Evolutionary conservation across 2,888 invertebrate species (phyloP).

Genomic region (Hemicrepidius hirtus): DNA sequence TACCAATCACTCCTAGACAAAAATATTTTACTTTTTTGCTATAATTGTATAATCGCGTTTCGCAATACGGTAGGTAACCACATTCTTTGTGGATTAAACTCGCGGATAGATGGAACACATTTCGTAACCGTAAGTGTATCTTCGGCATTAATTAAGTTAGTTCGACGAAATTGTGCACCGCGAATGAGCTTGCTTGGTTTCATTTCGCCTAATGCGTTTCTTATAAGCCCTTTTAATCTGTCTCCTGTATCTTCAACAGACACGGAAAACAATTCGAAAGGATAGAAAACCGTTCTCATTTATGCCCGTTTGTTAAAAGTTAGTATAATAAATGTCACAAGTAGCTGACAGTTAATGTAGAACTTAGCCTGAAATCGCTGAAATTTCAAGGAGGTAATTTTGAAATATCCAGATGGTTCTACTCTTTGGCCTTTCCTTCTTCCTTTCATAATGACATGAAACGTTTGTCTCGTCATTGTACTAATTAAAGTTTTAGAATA

Average conservation of each 20-base stretch:
- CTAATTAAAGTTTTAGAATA: neutral
- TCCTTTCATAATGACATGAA: neutral
- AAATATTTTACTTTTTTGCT: slow-evolving; percentile 39
- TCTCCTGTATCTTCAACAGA: slow-evolving; percentile 33
- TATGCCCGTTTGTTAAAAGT: slow-evolving; percentile 26
- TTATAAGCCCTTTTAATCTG: slow-evolving; percentile 48
- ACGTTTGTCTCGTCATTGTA: slow-evolving; percentile 2
- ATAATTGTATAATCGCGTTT: slow-evolving; percentile 40
- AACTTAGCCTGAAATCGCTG: slow-evolving; percentile 8
- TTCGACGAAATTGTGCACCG: slow-evolving; percentile 30
- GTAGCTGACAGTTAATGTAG: slow-evolving; percentile 20
- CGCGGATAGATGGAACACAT: slow-evolving; percentile 28
- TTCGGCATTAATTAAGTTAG: slow-evolving; percentile 48
- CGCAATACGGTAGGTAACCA: slow-evolving; percentile 51
- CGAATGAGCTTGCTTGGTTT: slow-evolving; percentile 34
- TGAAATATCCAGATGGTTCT: slow-evolving; percentile 4
- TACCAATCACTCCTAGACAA: slow-evolving; percentile 35
- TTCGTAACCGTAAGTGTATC: slow-evolving; percentile 41
- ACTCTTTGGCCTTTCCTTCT: neutral
- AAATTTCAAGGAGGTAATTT: slow-evolving; percentile 20
- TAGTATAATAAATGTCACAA: slow-evolving; percentile 27
- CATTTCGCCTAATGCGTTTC: slow-evolving; percentile 49
- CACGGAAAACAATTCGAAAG: slow-evolving; percentile 36
- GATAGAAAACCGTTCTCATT: slow-evolving; percentile 24
- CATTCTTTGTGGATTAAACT: slow-evolving; percentile 45